These are phyloP conservation scores for Saturnia japonica DNA, from an alignment of 2,888 invertebrate species.

Conservation along the genomic window DNA sequence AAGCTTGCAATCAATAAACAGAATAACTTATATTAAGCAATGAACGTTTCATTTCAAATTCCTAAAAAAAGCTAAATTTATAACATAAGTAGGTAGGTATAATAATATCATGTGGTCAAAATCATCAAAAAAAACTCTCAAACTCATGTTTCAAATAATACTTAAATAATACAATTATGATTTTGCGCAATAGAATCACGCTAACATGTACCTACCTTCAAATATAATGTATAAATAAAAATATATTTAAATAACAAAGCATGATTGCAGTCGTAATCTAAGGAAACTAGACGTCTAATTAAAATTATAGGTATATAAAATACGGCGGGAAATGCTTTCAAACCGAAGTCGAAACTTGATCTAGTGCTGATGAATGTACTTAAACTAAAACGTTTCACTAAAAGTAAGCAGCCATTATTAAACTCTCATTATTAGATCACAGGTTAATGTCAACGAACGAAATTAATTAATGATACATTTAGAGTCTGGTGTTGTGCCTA, in stretches of 20 bases:
- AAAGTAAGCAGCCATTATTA: neutral
- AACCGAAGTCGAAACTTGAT: neutral
- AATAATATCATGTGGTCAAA: neutral
- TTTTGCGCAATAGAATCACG: constrained; percentile 25
- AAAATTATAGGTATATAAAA: neutral
- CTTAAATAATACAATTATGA: constrained; percentile 23
- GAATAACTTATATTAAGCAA: constrained; percentile 5
- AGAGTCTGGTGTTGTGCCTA: neutral
- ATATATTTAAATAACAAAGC: constrained; percentile 8
- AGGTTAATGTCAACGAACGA: neutral
- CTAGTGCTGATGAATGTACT: neutral
- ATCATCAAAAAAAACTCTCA: constrained; percentile 15
- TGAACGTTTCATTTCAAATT: neutral
- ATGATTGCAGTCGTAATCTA: neutral
- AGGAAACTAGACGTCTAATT: constrained; percentile 13
- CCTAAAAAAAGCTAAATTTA: neutral
- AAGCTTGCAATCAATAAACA: constrained; percentile 32
- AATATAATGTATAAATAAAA: constrained; percentile 2
- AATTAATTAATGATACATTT: neutral
- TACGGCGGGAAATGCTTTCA: neutral
- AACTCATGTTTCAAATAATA: neutral
- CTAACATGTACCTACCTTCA: constrained; percentile 2
- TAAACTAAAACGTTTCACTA: neutral
- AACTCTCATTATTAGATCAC: neutral
- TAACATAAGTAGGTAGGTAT: neutral